These are phyloP conservation scores for Xylota sylvarum DNA, from an alignment of 2,888 invertebrate genomes.

Conservation along the genomic window DNA sequence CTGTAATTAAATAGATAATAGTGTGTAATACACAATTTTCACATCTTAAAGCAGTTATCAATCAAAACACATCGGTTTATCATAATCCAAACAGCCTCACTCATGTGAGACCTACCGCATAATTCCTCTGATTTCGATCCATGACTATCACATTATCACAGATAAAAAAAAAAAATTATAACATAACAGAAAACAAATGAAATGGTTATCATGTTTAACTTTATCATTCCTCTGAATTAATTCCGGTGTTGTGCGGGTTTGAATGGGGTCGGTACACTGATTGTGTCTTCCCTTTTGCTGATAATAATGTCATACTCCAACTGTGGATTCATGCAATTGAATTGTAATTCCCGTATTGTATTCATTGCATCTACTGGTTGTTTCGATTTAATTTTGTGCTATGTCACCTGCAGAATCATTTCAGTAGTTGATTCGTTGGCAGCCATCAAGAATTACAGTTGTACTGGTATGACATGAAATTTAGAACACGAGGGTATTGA, in stretches of 20 bases:
- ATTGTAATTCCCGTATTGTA: constrained; percentile 10
- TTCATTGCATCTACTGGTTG: neutral
- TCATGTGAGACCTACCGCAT: neutral
- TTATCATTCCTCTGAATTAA: constrained; percentile 34
- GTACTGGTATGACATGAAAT: neutral
- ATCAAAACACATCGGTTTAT: neutral
- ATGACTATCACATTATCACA: constrained; percentile 8
- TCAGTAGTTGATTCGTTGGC: neutral
- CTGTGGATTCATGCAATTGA: constrained; percentile 7
- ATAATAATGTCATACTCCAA: neutral
- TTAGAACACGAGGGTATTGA: constrained; percentile 1
- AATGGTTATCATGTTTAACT: constrained; percentile 16
- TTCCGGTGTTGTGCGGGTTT: neutral
- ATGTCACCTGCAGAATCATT: constrained; percentile 17
- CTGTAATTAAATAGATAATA: no score
- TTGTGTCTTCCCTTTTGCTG: neutral
- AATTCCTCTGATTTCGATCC: neutral
- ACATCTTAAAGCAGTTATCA: neutral
- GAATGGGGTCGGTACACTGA: neutral
- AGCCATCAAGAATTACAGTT: constrained; percentile 4
- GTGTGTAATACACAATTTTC: no score
- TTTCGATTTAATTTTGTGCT: constrained; percentile 19
- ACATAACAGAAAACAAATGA: constrained; percentile 23
- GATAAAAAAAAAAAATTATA: neutral
- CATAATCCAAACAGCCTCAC: neutral